Percentiles rank a stretch among this genome's conserved stretches.
Conservation (phyloP, 2,888 invertebrate species). For the Caradrina clavipalpis region DNA sequence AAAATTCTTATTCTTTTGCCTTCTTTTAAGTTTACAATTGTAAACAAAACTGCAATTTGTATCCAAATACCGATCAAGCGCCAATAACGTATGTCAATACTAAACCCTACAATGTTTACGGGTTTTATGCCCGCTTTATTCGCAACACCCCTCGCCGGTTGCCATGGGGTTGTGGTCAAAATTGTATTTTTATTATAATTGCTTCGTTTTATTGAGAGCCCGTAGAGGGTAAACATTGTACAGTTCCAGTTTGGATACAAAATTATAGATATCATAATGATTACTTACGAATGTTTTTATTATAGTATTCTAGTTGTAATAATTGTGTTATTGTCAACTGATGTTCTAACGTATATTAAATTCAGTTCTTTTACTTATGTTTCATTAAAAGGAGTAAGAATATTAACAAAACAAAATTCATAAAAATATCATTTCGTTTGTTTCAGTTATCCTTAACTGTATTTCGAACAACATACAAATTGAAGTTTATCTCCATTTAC, state of each 20-base stretch:
- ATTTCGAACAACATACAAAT: slow-evolving; percentile 3
- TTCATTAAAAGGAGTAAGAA: too few relatives aligned
- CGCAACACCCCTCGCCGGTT: slow-evolving; percentile 84
- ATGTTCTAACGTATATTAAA: neutral
- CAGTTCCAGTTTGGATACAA: slow-evolving; percentile 76
- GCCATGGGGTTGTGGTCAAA: slow-evolving; percentile 87
- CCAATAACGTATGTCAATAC: slow-evolving; percentile 74
- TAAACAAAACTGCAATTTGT: slow-evolving; percentile 58
- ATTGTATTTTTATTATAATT: slow-evolving; percentile 91
- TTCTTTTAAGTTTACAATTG: slow-evolving; percentile 25
- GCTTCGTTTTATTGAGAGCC: slow-evolving; percentile 84
- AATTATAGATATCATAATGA: slow-evolving; percentile 73
- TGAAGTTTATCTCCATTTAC: slow-evolving; percentile 34
- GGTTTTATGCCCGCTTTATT: slow-evolving; percentile 85
- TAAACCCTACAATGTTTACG: slow-evolving; percentile 74
- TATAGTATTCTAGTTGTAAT: neutral
- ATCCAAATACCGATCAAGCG: slow-evolving; percentile 67
- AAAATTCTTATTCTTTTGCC: too few relatives aligned
- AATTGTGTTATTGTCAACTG: neutral
- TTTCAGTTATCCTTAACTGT: neutral
- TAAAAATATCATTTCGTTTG: neutral
- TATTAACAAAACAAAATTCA: neutral
- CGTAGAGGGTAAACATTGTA: slow-evolving; percentile 85
- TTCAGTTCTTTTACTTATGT: neutral
- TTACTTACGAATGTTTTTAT: slow-evolving; percentile 74